Evolutionary conservation across 2,797 vertebrate species (phyloP), one percentile per base, ranked within the genome.

Genomic region (Microtus californicus): DNA sequence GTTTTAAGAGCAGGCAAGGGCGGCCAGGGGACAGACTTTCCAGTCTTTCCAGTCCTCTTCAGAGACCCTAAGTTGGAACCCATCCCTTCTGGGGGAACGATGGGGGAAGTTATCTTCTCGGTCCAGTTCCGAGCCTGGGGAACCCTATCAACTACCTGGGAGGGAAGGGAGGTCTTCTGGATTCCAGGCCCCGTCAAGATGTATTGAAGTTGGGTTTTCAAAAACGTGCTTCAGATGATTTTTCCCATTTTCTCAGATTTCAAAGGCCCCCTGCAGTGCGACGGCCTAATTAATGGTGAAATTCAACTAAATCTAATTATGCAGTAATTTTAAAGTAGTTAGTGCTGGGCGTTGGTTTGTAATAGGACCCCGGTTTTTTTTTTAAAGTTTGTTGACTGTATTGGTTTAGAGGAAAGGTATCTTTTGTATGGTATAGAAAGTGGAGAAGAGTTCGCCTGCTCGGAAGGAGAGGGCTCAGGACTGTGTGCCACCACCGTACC

Each of bases 251-350:
- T 98, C 98, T 98, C 98, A 97, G 97, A 98, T 99, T 98, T 99
- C 98, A 98, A 98, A 98, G 98, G 98, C 98, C 98, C 98, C 98
- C 97, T 97, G 98, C 97, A 98, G 98, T 98, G 98, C 97, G 98
- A 98, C 98, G 98, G 98, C 98, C 98, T 98, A 99, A 99, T 99
- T 99, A 98, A 98, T 98, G 98, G 98, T 98, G 98, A 98, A 98
- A 98, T 98, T 98, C 98, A 98, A 97, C 98, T 98, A 98, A 98
- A 98, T 98, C 98, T 98, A 99, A 99, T 99, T 99, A 98, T 98
- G 98, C 98, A 98, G 98, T 98, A 98, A 98, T 98, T 99, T 98
- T 98, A 98, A 98, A 98, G 98, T 98, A 98, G 98, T 98, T 99
- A 99, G 98, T 98, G 96, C 97, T 98, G 98, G 98, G 98, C 98